Evolutionary conservation across 2,797 vertebrate genomes (phyloP), one percentile per base, ranked within the genome.

Genomic region (Chelonia mydas): DNA sequence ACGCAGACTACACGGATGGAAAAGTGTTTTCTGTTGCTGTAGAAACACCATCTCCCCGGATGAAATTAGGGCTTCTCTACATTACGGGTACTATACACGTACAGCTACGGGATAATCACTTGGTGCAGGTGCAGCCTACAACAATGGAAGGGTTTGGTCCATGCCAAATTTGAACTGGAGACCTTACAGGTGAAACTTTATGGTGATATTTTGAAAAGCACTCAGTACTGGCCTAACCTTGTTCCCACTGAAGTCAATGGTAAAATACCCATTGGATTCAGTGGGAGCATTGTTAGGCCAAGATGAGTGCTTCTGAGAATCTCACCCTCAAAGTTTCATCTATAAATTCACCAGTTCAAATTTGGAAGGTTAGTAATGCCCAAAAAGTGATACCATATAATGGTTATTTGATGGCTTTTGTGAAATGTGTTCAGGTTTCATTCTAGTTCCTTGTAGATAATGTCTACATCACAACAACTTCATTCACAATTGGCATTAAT

Each of bases 211-310:
- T 5, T 57, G 9, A 78, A 47, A 55, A 83, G n/a, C 37, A 92
- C 31, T 68, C 90, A 78, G 45, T 92, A 37, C 3, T 85, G 47
- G n/a, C 93, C 87, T 49, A 92, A 81, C 11, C 83, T 53, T 50
- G 68, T 37, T 81, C 83, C 87, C 86, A 68, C 59, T 11, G 74
- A 68, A 90, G 51, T 13, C 33, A 83, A 81, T 54, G 61, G 31
- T 28, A 33, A 85, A 83, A 5, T 37, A 3, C 3, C 1, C 81
- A 50, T 55, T 84, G 31, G 12, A 86, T 96, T 90, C 91, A 84
- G 0, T 0, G 4, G 49, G 4, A 68, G 23, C 17, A 79, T 8
- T 37, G 65, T 68, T 68, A 37, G 65, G n/a, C 17, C 65, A 68
- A 68, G 37, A 50, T 1, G 3, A 4, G 19, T 65, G 85, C 74